These are phyloP conservation scores for Maniola jurtina DNA, from an alignment of 1,140 invertebrate genomes.

Conservation along the genomic window DNA sequence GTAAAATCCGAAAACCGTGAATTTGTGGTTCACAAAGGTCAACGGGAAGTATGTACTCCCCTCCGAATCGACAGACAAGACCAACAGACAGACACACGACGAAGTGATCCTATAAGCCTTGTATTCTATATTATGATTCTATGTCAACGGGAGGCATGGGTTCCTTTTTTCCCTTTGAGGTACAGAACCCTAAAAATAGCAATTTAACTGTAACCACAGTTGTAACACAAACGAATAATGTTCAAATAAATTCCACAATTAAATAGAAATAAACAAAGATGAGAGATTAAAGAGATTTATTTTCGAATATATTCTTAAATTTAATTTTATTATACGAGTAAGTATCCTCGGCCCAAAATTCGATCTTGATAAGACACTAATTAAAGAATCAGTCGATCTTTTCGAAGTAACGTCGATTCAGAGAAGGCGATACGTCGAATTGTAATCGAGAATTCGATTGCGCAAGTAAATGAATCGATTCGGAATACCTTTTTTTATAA, in stretches of 20 bases:
- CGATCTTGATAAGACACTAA: conserved; percentile 35
- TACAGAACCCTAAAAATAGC: too few species aligned
- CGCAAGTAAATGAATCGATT: conserved; percentile 36
- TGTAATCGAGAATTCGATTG: conserved; percentile 36
- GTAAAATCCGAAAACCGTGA: too few species aligned
- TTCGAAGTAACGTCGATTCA: conserved; percentile 19
- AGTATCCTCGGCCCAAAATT: conserved; percentile 24
- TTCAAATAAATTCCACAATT: conserved; percentile 26
- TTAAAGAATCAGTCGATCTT: conserved; percentile 32
- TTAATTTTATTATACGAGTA: conserved; percentile 31
- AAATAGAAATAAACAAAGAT: conserved; percentile 25
- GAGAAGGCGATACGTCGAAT: conserved; percentile 29
- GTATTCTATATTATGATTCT: too few species aligned
- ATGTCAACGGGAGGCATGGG: too few species aligned
- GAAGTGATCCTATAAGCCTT: too few species aligned
- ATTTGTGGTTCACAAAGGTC: too few species aligned
- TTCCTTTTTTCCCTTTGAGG: too few species aligned
- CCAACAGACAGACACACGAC: too few species aligned
- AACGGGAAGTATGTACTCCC: too few species aligned
- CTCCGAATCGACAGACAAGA: too few species aligned
- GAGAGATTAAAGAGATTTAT: conserved; percentile 26
- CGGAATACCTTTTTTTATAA: conserved; percentile 35
- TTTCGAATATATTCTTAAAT: conserved; percentile 25
- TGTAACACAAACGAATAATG: background rate
- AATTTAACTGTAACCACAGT: background rate